Conservation (phyloP, 2,888 invertebrate genomes). For the Phrixothrix hirtus region DNA sequence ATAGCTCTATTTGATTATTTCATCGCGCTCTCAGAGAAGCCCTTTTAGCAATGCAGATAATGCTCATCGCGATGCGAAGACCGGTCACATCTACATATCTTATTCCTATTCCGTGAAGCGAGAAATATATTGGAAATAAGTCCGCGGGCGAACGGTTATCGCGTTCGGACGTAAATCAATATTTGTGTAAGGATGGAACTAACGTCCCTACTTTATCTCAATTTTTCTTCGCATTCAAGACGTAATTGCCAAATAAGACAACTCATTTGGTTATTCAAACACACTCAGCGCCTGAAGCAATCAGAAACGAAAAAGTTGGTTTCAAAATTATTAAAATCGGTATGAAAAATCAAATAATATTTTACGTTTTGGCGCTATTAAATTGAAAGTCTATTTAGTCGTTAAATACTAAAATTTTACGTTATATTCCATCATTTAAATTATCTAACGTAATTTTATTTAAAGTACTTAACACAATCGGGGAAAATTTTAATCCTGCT, state of each 20-base stretch:
- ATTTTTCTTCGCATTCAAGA: constrained; percentile 37
- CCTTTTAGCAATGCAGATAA: constrained; percentile 43
- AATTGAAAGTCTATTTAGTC: too few species aligned
- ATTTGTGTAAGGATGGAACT: constrained; percentile 33
- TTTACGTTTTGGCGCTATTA: neutral
- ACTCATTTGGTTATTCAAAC: constrained; percentile 45
- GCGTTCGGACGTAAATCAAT: constrained; percentile 39
- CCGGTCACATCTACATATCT: constrained; percentile 44
- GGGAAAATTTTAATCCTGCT: too few species aligned
- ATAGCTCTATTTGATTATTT: constrained; percentile 36
- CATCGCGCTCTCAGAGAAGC: constrained; percentile 28
- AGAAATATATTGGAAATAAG: constrained; percentile 42
- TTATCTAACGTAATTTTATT: too few species aligned
- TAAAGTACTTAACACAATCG: too few species aligned
- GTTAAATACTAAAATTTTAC: too few species aligned
- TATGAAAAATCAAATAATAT: neutral
- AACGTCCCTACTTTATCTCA: constrained; percentile 33
- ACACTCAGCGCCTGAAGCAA: constrained; percentile 27
- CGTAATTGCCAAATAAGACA: constrained; percentile 44
- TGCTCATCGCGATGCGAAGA: constrained; percentile 34
- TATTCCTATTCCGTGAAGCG: constrained; percentile 38
- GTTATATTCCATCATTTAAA: too few species aligned
- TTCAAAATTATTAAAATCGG: constrained; percentile 12
- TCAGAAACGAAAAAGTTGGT: constrained; percentile 18
- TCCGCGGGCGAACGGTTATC: constrained; percentile 35